These are phyloP conservation scores for Eulemur rubriventer DNA, from an alignment of 2,797 vertebrate species.

Conservation along the genomic window DNA sequence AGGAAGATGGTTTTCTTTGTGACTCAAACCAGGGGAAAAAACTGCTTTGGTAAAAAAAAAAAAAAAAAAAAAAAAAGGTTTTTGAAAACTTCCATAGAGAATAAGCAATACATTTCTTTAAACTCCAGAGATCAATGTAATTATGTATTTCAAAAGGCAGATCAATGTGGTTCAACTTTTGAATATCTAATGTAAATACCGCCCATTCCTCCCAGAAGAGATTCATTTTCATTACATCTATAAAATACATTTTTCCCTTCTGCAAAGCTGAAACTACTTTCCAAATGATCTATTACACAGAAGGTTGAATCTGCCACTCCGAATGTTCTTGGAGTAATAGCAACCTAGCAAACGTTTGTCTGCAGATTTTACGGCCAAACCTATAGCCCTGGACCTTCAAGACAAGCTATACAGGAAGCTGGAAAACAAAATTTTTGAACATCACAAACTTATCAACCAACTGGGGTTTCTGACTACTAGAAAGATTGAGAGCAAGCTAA, in stretches of 20 bases:
- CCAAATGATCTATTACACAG: background rate
- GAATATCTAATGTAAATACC: slow-evolving; percentile 46
- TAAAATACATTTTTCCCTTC: background rate
- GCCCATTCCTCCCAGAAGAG: slow-evolving; percentile 22
- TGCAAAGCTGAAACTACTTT: background rate
- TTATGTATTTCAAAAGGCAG: slow-evolving; percentile 65
- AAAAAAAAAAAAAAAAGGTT: background rate
- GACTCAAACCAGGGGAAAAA: background rate
- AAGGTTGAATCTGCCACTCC: background rate
- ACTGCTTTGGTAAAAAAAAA: background rate
- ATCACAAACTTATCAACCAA: background rate
- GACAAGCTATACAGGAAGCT: background rate
- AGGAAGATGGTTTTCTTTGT: background rate
- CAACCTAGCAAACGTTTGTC: slow-evolving; percentile 58
- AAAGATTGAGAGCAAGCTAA: background rate
- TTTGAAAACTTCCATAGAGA: slow-evolving; percentile 62
- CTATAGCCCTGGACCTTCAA: background rate
- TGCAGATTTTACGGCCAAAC: slow-evolving; percentile 55
- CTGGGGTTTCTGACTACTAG: background rate
- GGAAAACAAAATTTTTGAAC: background rate
- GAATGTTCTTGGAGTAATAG: slow-evolving; percentile 51
- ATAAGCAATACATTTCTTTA: slow-evolving; percentile 56
- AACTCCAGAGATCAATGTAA: slow-evolving; percentile 69
- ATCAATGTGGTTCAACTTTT: slow-evolving; percentile 17
- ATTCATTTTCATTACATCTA: background rate